phyloP scores from a whole-genome alignment of 2,113 vertebrate species.

The Nyctereutes procyonoides region DNA sequence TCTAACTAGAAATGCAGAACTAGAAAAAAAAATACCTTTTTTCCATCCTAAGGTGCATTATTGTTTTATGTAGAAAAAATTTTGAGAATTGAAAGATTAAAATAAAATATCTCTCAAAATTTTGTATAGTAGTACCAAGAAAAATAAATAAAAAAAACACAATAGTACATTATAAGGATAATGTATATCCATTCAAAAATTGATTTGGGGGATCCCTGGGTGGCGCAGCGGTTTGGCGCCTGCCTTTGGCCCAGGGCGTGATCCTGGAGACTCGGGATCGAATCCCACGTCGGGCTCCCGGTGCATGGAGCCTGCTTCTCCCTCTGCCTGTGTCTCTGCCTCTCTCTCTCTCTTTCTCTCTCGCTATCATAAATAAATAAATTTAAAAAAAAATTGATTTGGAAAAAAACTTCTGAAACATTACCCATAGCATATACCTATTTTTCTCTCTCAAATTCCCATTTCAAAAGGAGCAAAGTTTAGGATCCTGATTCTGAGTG shows the following conservation, averaged over 20 bases:
- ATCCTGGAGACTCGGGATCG: too few relatives aligned
- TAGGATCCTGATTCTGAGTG: neutral
- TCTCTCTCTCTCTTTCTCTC: too few relatives aligned
- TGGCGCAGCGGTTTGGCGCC: too few relatives aligned
- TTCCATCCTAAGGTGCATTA: neutral
- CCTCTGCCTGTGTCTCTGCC: too few relatives aligned
- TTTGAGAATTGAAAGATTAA: conserved; percentile 15
- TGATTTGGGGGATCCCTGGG: too few relatives aligned
- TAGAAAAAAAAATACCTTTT: neutral
- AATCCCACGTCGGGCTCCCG: too few relatives aligned
- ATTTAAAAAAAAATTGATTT: neutral
- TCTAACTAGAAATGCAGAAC: conserved; percentile 2
- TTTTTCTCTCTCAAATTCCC: neutral
- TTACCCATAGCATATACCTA: neutral
- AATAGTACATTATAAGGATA: neutral
- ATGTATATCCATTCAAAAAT: neutral
- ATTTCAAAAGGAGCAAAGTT: neutral
- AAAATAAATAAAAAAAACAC: neutral
- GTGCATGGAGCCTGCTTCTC: too few relatives aligned
- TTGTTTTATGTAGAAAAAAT: neutral
- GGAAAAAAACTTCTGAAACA: neutral
- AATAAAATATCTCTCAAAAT: neutral
- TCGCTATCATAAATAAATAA: too few relatives aligned
- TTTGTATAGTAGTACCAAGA: neutral
- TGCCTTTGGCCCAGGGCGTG: too few relatives aligned